Evolutionary conservation across 2,113 vertebrate genomes (phyloP).

Genomic region (Elanoides forficatus): DNA sequence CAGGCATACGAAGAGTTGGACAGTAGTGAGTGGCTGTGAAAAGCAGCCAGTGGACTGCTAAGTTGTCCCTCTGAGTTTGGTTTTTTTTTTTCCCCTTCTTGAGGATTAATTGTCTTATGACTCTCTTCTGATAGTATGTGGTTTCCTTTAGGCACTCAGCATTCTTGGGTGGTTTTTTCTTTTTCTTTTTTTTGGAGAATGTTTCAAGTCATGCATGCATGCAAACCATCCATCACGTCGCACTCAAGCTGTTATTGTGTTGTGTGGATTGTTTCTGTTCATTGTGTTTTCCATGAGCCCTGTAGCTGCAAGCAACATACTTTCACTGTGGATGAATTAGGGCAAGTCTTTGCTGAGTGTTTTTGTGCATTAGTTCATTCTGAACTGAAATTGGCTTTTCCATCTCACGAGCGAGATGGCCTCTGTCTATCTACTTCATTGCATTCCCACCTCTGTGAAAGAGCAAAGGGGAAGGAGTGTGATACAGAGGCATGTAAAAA

Average conservation of each 20-base stretch:
- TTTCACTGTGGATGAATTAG: background rate
- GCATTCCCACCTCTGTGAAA: background rate
- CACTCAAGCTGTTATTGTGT: background rate
- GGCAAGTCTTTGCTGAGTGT: background rate
- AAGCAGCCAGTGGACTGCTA: background rate
- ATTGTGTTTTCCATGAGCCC: background rate
- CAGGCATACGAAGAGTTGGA: background rate
- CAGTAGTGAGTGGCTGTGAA: background rate
- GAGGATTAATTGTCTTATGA: background rate
- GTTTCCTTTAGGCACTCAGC: constrained; percentile 20
- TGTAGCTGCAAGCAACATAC: background rate
- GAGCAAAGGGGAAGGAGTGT: background rate
- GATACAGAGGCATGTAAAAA: background rate
- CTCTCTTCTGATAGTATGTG: background rate
- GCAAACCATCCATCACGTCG: background rate
- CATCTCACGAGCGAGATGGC: background rate
- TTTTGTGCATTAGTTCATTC: background rate
- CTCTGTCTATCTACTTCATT: background rate
- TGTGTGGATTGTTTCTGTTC: background rate
- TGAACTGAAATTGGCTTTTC: background rate
- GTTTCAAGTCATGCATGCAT: background rate
- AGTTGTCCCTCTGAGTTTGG: background rate
- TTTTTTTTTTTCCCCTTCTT: background rate
- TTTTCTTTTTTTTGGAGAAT: background rate
- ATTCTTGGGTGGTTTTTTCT: background rate